Evolutionary conservation across 2,888 invertebrate species (phyloP).

Genomic region (Dorcus parallelipipedus): DNA sequence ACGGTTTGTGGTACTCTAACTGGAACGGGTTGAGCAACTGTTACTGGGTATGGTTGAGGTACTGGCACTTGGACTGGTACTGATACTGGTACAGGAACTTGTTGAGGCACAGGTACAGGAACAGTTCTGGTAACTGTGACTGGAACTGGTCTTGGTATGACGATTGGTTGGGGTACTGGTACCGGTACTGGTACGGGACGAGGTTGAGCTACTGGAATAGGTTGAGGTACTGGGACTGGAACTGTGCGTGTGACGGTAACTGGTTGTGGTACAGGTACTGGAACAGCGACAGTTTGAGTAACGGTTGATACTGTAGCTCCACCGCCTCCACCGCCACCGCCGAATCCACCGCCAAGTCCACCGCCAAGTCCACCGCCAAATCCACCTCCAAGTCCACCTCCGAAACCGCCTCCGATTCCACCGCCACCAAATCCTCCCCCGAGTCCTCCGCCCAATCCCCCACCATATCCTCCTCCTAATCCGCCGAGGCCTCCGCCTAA

Average conservation of each 20-base stretch:
- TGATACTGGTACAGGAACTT: slow-evolving; percentile 45
- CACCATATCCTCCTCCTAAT: slow-evolving; percentile 21
- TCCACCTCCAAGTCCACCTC: slow-evolving; percentile 20
- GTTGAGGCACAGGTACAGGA: slow-evolving; percentile 44
- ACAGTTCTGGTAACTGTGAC: slow-evolving; percentile 40
- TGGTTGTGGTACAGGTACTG: slow-evolving; percentile 43
- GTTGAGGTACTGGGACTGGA: slow-evolving; percentile 54
- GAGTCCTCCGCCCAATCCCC: slow-evolving; percentile 13
- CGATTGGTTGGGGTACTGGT: slow-evolving; percentile 48
- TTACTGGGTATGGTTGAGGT: slow-evolving; percentile 54
- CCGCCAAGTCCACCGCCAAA: slow-evolving; percentile 14
- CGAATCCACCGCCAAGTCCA: slow-evolving; percentile 17
- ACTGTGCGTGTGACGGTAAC: slow-evolving; percentile 43
- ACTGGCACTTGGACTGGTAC: slow-evolving; percentile 55
- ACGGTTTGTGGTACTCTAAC: slow-evolving; percentile 49
- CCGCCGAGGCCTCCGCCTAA: slow-evolving; percentile 19
- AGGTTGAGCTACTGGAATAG: slow-evolving; percentile 52
- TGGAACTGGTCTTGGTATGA: slow-evolving; percentile 16
- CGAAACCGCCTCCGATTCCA: slow-evolving; percentile 16
- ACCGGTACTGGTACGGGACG: slow-evolving; percentile 51
- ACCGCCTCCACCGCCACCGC: slow-evolving; percentile 29
- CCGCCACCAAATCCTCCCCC: slow-evolving; percentile 18
- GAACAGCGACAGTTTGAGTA: slow-evolving; percentile 39
- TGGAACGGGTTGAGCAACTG: slow-evolving; percentile 53
- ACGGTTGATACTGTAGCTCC: slow-evolving; percentile 39